Evolutionary conservation across 2,888 invertebrate genomes (phyloP), one percentile per base, ranked within the genome.

Genomic region (Cerceris rybyensis): DNA sequence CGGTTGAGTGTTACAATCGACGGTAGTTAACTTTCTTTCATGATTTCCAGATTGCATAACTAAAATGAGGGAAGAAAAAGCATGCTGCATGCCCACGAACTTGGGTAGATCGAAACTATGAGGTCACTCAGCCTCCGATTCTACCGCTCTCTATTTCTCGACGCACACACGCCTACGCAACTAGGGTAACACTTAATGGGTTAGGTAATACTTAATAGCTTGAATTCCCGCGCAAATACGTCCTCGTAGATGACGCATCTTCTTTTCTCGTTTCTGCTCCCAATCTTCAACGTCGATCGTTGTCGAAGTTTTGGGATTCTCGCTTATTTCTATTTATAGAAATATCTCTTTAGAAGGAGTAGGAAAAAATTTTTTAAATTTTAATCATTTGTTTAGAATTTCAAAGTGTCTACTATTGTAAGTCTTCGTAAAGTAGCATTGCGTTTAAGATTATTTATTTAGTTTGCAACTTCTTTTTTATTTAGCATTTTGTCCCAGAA

Each of bases 41-140:
- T 46, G 11, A 46, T 46, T 11, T 46, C 46, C 46, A 8, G 6
- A 11, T 46, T 46, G 46, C 11, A 6, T 46, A 11, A 11, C 1
- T 11, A 5, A 46, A 1, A 11, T 46, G 46, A 8, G 11, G 11
- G 6, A 8, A 11, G 46, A 50, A 74, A 70, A 78, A 70, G 70
- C 67, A 67, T 65, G 54, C 63, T 46, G 42, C 68, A 70, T 84
- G 81, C 70, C 84, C 84, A 81, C 83, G 84, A 83, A 83, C 83
- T 83, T 83, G 83, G 73, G 73, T 79, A 79, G 79, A 74, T 84
- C 81, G 74, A 79, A 81, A 70, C 70, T 50, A 54, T 75, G 85
- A 84, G 80, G 73, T 84, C 84, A 83, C 52, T 80, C 82, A 82
- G 71, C 84, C 85, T 80, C 85, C 78, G 67, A 70, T 28, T 80